Conservation (phyloP, 2,888 invertebrate genomes). For the Apotomis betuletana region DNA sequence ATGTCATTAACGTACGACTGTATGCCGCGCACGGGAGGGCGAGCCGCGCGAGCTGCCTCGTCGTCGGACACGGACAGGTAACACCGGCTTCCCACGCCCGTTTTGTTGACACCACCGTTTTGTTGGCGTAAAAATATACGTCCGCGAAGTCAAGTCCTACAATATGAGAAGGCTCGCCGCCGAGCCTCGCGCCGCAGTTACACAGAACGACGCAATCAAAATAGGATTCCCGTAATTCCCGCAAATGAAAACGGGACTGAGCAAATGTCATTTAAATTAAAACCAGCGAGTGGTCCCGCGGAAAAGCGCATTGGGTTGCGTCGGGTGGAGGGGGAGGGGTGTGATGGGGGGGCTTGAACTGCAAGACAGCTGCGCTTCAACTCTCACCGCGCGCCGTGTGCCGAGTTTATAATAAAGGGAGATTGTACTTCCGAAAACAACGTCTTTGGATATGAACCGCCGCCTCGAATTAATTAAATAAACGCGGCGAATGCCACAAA, state of each 20-base stretch:
- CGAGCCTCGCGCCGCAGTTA: not conserved
- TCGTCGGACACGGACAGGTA: too few relatives aligned
- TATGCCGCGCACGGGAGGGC: too few relatives aligned
- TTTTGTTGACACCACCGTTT: too few relatives aligned
- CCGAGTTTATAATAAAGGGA: slow-evolving; percentile 2
- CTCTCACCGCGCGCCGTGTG: not conserved
- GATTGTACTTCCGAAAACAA: slow-evolving; percentile 1
- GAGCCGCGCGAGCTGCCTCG: too few relatives aligned
- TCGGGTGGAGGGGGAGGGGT: not conserved
- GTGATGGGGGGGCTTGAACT: not conserved
- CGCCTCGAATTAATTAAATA: not conserved
- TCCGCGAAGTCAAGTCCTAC: not conserved
- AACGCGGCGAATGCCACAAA: not conserved
- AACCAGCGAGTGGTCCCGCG: not conserved
- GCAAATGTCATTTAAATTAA: slow-evolving; percentile 26
- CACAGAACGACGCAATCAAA: slow-evolving; percentile 13
- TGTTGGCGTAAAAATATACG: not conserved
- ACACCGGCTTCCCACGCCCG: too few relatives aligned
- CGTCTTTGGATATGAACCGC: not conserved
- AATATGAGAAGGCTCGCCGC: not conserved
- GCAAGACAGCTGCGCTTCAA: not conserved
- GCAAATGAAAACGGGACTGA: slow-evolving; percentile 13
- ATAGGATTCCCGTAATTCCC: not conserved
- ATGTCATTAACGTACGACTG: too few relatives aligned
- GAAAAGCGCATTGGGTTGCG: not conserved